A percentile compares a stretch with the other conserved stretches of the same genome.
Evolutionary conservation across 2,888 invertebrate genomes (phyloP).

Genomic region (Folsomia candida): DNA sequence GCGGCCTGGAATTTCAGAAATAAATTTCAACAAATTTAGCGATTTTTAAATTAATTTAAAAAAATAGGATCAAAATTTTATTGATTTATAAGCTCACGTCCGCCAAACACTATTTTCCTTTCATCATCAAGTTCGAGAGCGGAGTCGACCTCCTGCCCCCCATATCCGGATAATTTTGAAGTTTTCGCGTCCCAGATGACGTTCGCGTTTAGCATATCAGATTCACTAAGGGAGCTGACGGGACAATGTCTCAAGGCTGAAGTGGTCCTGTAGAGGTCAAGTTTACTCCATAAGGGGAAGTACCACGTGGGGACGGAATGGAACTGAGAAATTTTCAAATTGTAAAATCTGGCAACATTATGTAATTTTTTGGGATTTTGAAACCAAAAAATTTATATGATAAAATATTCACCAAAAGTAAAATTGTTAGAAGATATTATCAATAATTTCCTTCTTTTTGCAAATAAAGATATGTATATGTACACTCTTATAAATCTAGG

Average conservation of each 20-base stretch:
- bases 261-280: slow-evolving; percentile 20
- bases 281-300: slow-evolving; percentile 13
- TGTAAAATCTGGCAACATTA: too few relatives aligned
- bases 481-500: too few relatives aligned
- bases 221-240: background rate
- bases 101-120: background rate
- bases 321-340: background rate
- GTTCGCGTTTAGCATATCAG: background rate
- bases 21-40: background rate
- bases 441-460: too few relatives aligned
- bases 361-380: too few relatives aligned
- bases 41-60: too few relatives aligned
- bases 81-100: background rate
- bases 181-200: background rate
- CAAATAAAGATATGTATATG: too few relatives aligned
- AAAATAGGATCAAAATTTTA: background rate
- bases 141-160: background rate
- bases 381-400: too few relatives aligned
- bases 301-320: slow-evolving; percentile 10
- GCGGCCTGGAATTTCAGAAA: background rate
- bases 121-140: background rate
- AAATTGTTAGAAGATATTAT: too few relatives aligned
- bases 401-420: too few relatives aligned
- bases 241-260: slow-evolving; percentile 4
- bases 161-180: slow-evolving; percentile 6